Conservation (phyloP, 2,797 vertebrate genomes). For the Coregonus sp. region DNA sequence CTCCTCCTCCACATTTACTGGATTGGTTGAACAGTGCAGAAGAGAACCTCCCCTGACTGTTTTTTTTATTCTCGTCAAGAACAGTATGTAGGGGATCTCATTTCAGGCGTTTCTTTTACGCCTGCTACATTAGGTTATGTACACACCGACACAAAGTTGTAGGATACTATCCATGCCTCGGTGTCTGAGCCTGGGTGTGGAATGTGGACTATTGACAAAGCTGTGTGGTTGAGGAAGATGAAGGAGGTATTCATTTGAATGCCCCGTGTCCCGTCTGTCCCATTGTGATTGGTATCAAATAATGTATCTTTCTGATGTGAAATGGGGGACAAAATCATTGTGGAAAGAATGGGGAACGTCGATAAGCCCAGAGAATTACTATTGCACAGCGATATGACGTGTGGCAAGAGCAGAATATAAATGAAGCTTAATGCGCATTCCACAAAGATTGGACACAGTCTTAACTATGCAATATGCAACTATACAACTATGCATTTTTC, state of each 20-base stretch:
- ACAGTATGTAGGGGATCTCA: no score
- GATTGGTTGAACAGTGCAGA: no score
- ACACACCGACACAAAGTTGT: conserved; percentile 38
- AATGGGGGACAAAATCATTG: conserved; percentile 55
- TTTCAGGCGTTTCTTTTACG: no score
- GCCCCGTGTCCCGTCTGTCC: conserved; percentile 36
- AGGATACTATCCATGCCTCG: not conserved
- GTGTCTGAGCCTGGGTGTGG: conserved; percentile 44
- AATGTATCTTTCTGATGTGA: conserved; percentile 59
- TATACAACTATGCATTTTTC: no score
- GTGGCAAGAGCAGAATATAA: conserved; percentile 40
- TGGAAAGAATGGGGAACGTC: conserved; percentile 23
- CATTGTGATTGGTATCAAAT: conserved; percentile 60
- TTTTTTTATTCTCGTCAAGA: no score
- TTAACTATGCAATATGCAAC: conserved; percentile 20
- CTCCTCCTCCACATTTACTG: no score
- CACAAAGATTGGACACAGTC: conserved; percentile 9
- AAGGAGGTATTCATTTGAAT: conserved; percentile 56
- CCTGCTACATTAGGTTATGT: no score
- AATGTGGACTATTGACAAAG: conserved; percentile 48
- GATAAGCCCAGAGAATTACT: conserved; percentile 42
- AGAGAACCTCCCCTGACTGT: no score
- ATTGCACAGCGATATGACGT: conserved; percentile 42
- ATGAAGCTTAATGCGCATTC: conserved; percentile 25
- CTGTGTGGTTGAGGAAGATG: conserved; percentile 25